These are phyloP conservation scores for Lithophane semibrunnea DNA, from an alignment of 2,888 invertebrate species.

Conservation along the genomic window DNA sequence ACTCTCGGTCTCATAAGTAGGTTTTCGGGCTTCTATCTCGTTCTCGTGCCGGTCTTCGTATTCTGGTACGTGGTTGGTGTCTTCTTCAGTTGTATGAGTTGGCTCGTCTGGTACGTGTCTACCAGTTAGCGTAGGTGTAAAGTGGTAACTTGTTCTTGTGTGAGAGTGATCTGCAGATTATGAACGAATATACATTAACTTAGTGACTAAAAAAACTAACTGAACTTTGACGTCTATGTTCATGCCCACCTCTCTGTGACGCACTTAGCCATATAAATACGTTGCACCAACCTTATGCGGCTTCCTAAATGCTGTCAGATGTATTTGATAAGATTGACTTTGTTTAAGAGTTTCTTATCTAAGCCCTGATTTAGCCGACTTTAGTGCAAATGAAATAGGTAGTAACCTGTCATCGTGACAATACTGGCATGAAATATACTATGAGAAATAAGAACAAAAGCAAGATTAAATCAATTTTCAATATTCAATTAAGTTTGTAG, in stretches of 20 bases:
- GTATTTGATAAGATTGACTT: not conserved
- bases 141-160: conserved; percentile 75
- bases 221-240: not conserved
- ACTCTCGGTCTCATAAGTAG: conserved; percentile 80
- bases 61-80: conserved; percentile 83
- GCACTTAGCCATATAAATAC: not conserved
- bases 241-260: no score
- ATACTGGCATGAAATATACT: not conserved
- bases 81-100: conserved; percentile 88
- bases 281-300: no score
- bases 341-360: no score
- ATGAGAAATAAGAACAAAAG: not conserved
- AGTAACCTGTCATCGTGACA: not conserved
- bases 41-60: conserved; percentile 81
- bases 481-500: not conserved
- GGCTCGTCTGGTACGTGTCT: conserved; percentile 78
- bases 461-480: not conserved
- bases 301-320: not conserved
- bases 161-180: conserved; percentile 80
- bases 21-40: conserved; percentile 81
- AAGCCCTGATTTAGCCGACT: not conserved
- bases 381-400: not conserved
- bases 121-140: conserved; percentile 81
- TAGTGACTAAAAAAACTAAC: not conserved
- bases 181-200: not conserved